Conservation (phyloP, 2,797 vertebrate species). For the Siniperca undulata region DNA sequence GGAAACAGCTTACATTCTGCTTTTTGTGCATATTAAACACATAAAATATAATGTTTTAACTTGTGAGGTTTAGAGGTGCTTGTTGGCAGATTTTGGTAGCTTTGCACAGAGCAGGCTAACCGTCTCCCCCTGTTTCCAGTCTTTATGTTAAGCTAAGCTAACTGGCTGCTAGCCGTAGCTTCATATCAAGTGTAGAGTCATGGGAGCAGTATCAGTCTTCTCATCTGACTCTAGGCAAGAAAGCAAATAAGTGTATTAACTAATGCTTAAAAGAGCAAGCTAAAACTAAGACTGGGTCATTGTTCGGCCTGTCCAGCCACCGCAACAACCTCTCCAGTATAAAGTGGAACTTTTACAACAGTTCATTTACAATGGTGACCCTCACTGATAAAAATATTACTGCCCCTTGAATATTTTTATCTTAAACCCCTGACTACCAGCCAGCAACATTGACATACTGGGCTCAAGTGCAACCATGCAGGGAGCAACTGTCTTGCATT, state of each 20-base stretch:
- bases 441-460: conserved; percentile 41
- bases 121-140: neutral
- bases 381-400: conserved; percentile 46
- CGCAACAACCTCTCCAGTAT: neutral
- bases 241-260: neutral
- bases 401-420: conserved; percentile 58
- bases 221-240: neutral
- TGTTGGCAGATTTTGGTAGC: neutral
- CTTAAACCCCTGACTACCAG: conserved; percentile 36
- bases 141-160: conserved; percentile 3
- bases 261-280: neutral
- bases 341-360: conserved; percentile 24
- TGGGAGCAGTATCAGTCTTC: neutral
- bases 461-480: conserved; percentile 47
- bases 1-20: no score
- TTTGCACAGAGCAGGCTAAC: neutral
- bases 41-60: neutral
- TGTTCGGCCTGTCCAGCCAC: neutral
- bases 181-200: neutral
- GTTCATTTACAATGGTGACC: conserved; percentile 21
- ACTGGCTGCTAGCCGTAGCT: conserved; percentile 1
- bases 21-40: no score
- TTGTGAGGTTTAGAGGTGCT: neutral
- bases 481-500: conserved; percentile 56
- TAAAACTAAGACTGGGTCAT: neutral